Evolutionary conservation across 2,888 invertebrate genomes (phyloP).

Genomic region (Adelphocoris suturalis): DNA sequence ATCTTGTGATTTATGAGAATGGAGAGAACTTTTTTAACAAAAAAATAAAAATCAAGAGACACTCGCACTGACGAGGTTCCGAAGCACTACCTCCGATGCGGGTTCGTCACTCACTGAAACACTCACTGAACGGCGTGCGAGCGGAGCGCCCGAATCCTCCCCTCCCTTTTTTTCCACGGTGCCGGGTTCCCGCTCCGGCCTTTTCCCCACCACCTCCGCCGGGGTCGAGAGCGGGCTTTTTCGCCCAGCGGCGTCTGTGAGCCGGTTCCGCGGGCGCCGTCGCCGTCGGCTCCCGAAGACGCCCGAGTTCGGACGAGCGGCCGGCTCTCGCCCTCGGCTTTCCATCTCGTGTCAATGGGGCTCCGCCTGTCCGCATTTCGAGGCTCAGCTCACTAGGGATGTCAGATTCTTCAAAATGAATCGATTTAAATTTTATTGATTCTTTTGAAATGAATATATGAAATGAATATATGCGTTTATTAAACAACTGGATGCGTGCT

Average conservation of each 20-base stretch:
- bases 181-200: constrained; percentile 27
- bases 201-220: background rate
- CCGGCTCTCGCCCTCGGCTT: background rate
- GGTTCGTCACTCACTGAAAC: constrained; percentile 47
- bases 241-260: constrained; percentile 55
- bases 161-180: background rate
- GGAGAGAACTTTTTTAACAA: background rate
- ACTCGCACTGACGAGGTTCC: constrained; percentile 31
- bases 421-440: no score
- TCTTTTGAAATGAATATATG: no score
- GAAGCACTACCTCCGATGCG: constrained; percentile 46
- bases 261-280: constrained; percentile 23
- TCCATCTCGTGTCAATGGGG: constrained; percentile 30
- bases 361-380: background rate
- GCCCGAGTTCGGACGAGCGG: constrained; percentile 12
- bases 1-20: constrained; percentile 24
- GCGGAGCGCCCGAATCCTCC: background rate
- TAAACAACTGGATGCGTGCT: no score
- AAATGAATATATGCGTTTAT: no score
- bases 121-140: background rate
- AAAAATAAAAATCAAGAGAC: constrained; percentile 26
- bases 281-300: background rate
- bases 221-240: constrained; percentile 6
- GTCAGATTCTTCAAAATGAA: no score
- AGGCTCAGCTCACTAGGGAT: no score